Evolutionary conservation across 2,888 invertebrate genomes (phyloP).

Genomic region (Gari tellinella): DNA sequence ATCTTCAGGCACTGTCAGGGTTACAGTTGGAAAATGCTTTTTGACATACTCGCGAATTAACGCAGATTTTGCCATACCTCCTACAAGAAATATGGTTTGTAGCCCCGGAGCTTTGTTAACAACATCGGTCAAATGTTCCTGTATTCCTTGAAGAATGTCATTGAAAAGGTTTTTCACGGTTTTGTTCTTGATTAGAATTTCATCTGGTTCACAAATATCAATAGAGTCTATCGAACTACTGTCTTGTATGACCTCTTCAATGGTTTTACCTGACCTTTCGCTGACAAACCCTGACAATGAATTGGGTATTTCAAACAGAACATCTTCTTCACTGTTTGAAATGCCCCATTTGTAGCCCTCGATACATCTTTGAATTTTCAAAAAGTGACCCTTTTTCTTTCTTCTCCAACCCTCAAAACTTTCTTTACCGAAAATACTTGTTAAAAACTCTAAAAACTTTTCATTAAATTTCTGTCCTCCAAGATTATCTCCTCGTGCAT

Average conservation of each 20-base stretch:
- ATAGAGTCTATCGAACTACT: neutral
- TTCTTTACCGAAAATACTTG: constrained; percentile 10
- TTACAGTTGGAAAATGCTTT: constrained; percentile 5
- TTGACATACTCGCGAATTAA: constrained; percentile 9
- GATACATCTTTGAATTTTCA: constrained; percentile 15
- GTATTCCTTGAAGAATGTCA: constrained; percentile 14
- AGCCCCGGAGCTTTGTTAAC: neutral
- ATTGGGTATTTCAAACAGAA: constrained; percentile 11
- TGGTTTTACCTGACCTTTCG: neutral
- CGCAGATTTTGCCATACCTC: constrained; percentile 27
- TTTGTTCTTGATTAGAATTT: constrained; percentile 9
- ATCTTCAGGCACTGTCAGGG: constrained; percentile 12
- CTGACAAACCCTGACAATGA: constrained; percentile 4
- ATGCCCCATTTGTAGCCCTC: constrained; percentile 23
- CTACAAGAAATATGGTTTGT: constrained; percentile 22
- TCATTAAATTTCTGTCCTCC: constrained; percentile 22
- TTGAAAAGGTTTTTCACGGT: constrained; percentile 17
- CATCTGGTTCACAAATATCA: constrained; percentile 3
- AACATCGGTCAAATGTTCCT: neutral
- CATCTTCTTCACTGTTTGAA: constrained; percentile 5
- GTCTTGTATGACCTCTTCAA: constrained; percentile 5
- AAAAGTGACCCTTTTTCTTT: constrained; percentile 8
- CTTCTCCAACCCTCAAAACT: constrained; percentile 2
- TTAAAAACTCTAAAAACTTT: constrained; percentile 13
- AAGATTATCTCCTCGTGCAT: constrained; percentile 16